Evolutionary conservation across 2,797 vertebrate species (phyloP), one percentile per base, ranked within the genome.

Genomic region (Hapalemur alaotrensis): DNA sequence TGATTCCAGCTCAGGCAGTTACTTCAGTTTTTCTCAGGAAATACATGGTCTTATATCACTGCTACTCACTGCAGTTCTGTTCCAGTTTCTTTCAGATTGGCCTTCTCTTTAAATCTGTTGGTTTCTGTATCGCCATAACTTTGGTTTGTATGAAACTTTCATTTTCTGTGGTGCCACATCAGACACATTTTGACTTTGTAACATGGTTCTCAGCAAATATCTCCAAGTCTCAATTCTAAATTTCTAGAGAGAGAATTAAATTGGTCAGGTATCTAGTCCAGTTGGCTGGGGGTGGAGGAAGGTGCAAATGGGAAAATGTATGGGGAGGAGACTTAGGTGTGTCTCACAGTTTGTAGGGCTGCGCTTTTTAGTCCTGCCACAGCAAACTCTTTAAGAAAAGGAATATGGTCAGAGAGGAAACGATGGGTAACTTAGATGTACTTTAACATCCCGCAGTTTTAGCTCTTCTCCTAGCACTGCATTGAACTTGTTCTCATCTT

Each of bases 51-150:
- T 84, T 78, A 6, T 23, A 13, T 95, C 48, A 70, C 25, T 85
- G 17, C 61, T 88, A 3, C 9, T 35, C 6, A 41, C 41, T 17
- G 12, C 15, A 17, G 32, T 10, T 52, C 35, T 38, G 13, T 63
- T 85, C 2, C 7, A 43, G 8, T 46, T 69, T 46, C 38, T 95
- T 80, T 41, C 20, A 57, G 23, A 46, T 7, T 72, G 48, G 12
- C 14, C 46, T 59, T 96, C 48, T 93, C 69, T 59, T 73, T 93
- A 95, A 84, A 84, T 63, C 11, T 65, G 25, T 79, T 93, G 90
- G 63, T 80, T 89, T 91, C 18, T 91, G 54, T 70, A 79, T 96
- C 10, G 15, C 25, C 4, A 5, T 63, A 38, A 50, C 73, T 91
- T 89, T 13, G 15, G n/a, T 75, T 83, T 89, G n/a, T 32, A 23